These are phyloP conservation scores for Chloroclysta siterata DNA, from an alignment of 2,888 invertebrate species.

Conservation along the genomic window DNA sequence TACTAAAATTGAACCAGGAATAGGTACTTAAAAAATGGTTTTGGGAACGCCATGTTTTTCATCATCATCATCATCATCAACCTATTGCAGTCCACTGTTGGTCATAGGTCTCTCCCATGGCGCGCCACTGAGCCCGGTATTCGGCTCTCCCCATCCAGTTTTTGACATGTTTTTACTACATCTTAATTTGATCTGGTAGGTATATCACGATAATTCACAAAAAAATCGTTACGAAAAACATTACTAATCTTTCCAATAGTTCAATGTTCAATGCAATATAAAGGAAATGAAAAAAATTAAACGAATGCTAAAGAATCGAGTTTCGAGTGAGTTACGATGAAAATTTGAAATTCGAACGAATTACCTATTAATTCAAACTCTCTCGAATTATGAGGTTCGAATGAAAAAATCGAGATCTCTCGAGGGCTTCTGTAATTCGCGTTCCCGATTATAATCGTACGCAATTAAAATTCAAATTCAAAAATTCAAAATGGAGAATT, in stretches of 20 bases:
- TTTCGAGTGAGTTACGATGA: constrained; percentile 14
- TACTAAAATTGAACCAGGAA: constrained; percentile 28
- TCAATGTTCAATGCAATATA: no score
- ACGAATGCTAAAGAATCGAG: constrained; percentile 1
- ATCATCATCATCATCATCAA: no score
- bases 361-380: constrained; percentile 30
- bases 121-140: no score
- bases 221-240: no score
- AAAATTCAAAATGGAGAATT: constrained; percentile 84
- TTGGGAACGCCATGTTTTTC: constrained; percentile 1
- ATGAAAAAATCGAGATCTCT: constrained; percentile 62
- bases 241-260: no score
- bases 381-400: constrained; percentile 58
- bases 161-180: no score
- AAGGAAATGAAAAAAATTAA: not conserved
- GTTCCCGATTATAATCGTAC: constrained; percentile 81
- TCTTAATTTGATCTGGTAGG: no score
- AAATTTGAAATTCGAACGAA: constrained; percentile 30
- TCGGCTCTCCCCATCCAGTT: no score
- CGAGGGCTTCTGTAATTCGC: constrained; percentile 73
- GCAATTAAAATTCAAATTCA: constrained; percentile 85
- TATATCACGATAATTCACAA: no score
- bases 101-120: no score
- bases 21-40: constrained; percentile 10
- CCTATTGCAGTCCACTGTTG: no score